Conservation (phyloP, 2,113 vertebrate genomes). For the Erpornis zantholeuca region DNA sequence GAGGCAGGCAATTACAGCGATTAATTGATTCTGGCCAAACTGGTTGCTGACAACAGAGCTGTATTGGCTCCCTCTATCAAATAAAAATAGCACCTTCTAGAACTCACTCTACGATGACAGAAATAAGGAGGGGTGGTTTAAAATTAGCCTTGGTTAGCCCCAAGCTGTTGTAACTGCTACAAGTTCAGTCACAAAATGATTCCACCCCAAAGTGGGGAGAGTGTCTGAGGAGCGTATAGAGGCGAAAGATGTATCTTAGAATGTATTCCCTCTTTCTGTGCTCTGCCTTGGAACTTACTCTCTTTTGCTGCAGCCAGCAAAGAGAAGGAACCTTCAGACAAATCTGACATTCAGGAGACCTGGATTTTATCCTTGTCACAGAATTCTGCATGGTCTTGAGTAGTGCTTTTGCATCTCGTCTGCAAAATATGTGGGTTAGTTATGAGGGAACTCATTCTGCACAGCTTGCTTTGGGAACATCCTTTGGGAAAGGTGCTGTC, state of each 20-base stretch:
- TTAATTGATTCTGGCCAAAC: not conserved
- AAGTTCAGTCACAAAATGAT: not conserved
- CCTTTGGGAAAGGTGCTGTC: not conserved
- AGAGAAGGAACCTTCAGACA: not conserved
- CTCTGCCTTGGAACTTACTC: not conserved
- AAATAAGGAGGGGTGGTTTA: not conserved
- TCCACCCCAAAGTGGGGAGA: not conserved
- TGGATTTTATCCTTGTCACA: not conserved
- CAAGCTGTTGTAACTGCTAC: not conserved
- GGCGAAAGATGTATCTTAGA: not conserved
- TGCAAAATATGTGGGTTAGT: not conserved
- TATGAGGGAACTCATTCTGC: not conserved
- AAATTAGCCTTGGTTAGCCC: not conserved
- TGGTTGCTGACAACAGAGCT: not conserved
- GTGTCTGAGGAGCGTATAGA: rapidly evolving
- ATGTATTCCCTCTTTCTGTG: not conserved
- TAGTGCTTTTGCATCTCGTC: not conserved
- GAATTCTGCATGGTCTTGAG: not conserved
- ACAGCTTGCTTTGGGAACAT: not conserved
- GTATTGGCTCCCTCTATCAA: not conserved
- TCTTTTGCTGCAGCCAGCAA: not conserved
- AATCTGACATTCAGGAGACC: not conserved
- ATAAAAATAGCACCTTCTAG: conserved; percentile 18
- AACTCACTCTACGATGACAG: not conserved
- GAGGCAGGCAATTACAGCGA: conserved; percentile 13